These are phyloP conservation scores for Cydia fagiglandana DNA, from an alignment of 1,140 invertebrate species.

Conservation along the genomic window DNA sequence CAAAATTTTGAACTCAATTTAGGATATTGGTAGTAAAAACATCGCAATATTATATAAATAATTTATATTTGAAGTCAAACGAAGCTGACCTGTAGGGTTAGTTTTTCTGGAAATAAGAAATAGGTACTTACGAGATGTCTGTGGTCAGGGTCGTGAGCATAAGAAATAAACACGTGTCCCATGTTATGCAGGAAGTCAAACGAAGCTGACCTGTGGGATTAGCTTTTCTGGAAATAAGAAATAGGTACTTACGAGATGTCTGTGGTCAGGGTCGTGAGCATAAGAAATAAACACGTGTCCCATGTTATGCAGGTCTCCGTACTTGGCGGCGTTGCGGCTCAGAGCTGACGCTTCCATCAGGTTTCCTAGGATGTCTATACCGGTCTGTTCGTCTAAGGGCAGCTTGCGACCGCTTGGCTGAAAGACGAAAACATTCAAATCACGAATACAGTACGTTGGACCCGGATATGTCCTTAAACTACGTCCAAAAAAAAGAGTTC, in stretches of 20 bases:
- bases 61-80: too few relatives aligned
- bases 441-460: too few relatives aligned
- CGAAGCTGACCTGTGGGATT: too few relatives aligned
- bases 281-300: conserved; percentile 80
- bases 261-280: conserved; percentile 80
- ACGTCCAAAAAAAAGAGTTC: too few relatives aligned
- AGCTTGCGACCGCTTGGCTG: conserved; percentile 78
- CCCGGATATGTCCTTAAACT: too few relatives aligned
- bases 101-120: too few relatives aligned
- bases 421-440: not conserved
- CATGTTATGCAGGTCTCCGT: conserved; percentile 82
- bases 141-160: conserved; percentile 80
- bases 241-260: conserved; percentile 75
- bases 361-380: conserved; percentile 90
- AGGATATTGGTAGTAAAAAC: too few relatives aligned
- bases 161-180: conserved; percentile 80
- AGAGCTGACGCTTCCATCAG: conserved; percentile 87
- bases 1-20: too few relatives aligned
- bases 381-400: conserved; percentile 82
- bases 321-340: conserved; percentile 82
- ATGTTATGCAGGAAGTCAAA: conserved; percentile 82
- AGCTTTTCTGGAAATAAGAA: too few relatives aligned
- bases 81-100: too few relatives aligned
- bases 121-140: conserved; percentile 76
- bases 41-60: too few relatives aligned